These are phyloP conservation scores for Pollenia angustigena DNA, from an alignment of 2,888 invertebrate genomes.

Conservation along the genomic window DNA sequence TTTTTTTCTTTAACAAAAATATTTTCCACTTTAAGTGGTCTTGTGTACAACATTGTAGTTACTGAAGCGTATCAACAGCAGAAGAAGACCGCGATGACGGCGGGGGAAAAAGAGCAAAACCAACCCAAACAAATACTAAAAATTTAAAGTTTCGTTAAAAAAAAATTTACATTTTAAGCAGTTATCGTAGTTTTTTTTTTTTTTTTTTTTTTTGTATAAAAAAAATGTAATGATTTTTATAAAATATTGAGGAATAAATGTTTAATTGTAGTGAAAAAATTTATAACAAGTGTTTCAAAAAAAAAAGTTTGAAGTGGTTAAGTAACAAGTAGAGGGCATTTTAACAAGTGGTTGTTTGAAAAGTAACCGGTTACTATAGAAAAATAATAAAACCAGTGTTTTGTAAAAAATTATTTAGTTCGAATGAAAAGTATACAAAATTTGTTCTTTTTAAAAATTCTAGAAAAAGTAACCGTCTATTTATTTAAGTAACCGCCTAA, in stretches of 20 bases:
- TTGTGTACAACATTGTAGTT: slow-evolving; percentile 69
- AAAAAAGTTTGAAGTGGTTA: slow-evolving; percentile 33
- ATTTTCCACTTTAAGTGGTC: slow-evolving; percentile 69
- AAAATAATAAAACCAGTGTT: too few species aligned
- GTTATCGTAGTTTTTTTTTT: slow-evolving; percentile 2
- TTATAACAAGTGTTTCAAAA: slow-evolving; percentile 45
- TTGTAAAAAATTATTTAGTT: too few species aligned
- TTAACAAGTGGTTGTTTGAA: too few species aligned
- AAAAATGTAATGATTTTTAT: slow-evolving; percentile 34
- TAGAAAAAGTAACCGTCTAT: too few species aligned
- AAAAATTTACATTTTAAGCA: slow-evolving; percentile 68
- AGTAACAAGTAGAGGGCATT: slow-evolving; percentile 8
- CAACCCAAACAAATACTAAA: slow-evolving; percentile 37
- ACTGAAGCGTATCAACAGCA: slow-evolving; percentile 65
- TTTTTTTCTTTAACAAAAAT: slow-evolving; percentile 8
- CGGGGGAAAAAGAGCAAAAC: slow-evolving; percentile 38
- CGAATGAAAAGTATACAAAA: too few species aligned
- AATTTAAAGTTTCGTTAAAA: slow-evolving; percentile 26
- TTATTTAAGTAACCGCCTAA: too few species aligned
- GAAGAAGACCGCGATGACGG: slow-evolving; percentile 34
- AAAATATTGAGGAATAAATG: slow-evolving; percentile 53
- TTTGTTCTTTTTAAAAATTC: too few species aligned
- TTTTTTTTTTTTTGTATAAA: not conserved
- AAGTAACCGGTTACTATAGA: too few species aligned
- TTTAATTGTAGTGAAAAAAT: slow-evolving; percentile 41